Evolutionary conservation across 2,113 vertebrate genomes (phyloP), one percentile per base, ranked within the genome.

Genomic region (Takifugu flavidus): DNA sequence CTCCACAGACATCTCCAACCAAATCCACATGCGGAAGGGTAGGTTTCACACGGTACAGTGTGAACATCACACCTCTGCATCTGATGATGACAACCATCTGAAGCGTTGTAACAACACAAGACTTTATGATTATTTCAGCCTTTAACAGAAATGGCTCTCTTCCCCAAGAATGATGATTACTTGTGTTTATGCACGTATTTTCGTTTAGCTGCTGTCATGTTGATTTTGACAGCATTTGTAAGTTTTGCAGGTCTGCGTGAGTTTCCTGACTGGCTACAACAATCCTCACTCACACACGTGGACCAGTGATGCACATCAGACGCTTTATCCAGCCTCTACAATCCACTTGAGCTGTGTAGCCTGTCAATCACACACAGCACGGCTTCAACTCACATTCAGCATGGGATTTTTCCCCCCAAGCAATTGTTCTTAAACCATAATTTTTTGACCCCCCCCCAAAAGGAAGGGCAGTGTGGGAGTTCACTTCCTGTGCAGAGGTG

Each of bases 1-100:
- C 87, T 91, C 82, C 49, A 69, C 77, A 88, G 79, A 86, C 73
- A 79, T 89, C 85, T 86, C 85, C 87, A 79, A 70, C 82, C 80
- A 13, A 15, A 49, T 51, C 59, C 15, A 6, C 39, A 26, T 3
- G 13, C 12, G 15, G 58, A 67, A 20, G 1, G 57, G 25, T 49
- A 53, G 55, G 31, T 63, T 78, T 74, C 75, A 67, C 82, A 74
- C 67, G 25, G 10, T 20, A 25, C 1, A 66, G 77, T 65, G 84
- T 58, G 66, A 83, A 65, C 49, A 31, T 86, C 67, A 56, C 84
- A 75, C 74, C 64, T 80, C 49, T 44, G 64, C 67, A n/a, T 7
- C 13, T n/a, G n/a, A n/a, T n/a, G 45, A 39, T 10, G 7, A 20
- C 20, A 20, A 20, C 20, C 20, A 20, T 20, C 20, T 20, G 20